Evolutionary conservation across 1,140 invertebrate genomes (phyloP), one percentile per base, ranked within the genome.

Genomic region (Drosophila mayri): DNA sequence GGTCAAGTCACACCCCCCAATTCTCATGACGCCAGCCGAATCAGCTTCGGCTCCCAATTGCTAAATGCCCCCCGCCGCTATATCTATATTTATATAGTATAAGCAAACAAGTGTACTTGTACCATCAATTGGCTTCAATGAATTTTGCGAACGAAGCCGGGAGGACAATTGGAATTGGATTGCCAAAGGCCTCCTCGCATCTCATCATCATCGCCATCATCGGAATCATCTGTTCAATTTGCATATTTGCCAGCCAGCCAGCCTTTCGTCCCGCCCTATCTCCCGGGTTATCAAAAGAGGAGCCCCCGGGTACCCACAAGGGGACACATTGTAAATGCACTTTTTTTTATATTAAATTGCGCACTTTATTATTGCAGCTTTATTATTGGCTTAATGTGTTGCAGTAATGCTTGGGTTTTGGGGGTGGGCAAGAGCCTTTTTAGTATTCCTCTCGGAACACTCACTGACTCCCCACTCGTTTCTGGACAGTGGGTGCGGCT

Each of bases 41-140:
- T 67, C 35, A 68, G 46, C 64, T 54, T 40, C 25, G 30, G 11
- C 8, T 49, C 43, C 55, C 35, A 72, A 68, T 76, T 43, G 67
- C 32, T 25, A 49, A 37, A 38, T 68, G 64, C 28, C 35, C 20
- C 32, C 14, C 32, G 43, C 7, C 49, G 40, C 40, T 59, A 22
- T 37, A 32, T 54, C 18, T 30, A 54, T 54, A 14, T 54, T 5
- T 54, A 50, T 50, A 49, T 50, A 54, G 35, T 73, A 61, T 67
- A 50, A 41, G 37, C 47, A 68, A 47, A 41, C 44, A 58, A 25
- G 14, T 62, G 32, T 50, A 87, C 71, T 83, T 71, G 84, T 46
- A 38, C 59, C 46, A 76, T 86, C 84, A 88, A 88, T 88, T 88
- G 82, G 76, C 55, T 81, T 84, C 81, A 88, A 84, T 88, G 76